Base-by-base conservation (phyloP, 2,113 vertebrate genomes). In the Sinocyclocheilus anshuiensis region DNA sequence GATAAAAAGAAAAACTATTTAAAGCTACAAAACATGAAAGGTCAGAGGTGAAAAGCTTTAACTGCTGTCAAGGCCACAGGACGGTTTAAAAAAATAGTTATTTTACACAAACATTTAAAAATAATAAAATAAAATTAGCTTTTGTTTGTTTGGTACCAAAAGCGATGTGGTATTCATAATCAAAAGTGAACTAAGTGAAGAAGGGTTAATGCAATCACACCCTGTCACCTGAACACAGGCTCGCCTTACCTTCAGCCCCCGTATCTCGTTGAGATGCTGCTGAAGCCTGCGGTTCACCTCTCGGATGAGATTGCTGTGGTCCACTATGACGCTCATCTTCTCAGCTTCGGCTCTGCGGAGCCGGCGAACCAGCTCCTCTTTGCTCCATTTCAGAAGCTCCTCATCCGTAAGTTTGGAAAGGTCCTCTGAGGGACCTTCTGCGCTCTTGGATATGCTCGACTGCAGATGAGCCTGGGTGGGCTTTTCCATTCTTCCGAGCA, bases 231-330 rank as follows among this genome's bases (percentile, higher is more conserved):
- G 22, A 61, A 26, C 39, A 18, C 33, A 13, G 26, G 33, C 39
- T 53, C 22, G 67, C n/a, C 92, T 95, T 96, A 98, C 97, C 97
- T 99, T 99, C 89, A 99, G 92, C 84, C 97, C 96, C 59, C 97
- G 96, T 87, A 99, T 99, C 94, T 99, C 98, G 91, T 95, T 96
- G 45, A 99, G 96, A 93, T 99, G 97, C 86, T 97, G 96, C 95
- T 99, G 98, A 74, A 99, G 96, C 61, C 97, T 96, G 81, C 98
- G 97, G 94, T 99, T 99, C 90, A 99, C 97, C 94, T 98, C 98
- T 26, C 97, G 95, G 95, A 99, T 99, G 91, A 98, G 95, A 91
- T 97, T 97, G 90, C 97, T 96, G 94, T 99, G 98, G 90, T 99
- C 98, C 93, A 99, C 92, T 95, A 99, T 99, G 87, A 97, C 96